Conservation (phyloP, 2,797 vertebrate species). For the Mus caroli region DNA sequence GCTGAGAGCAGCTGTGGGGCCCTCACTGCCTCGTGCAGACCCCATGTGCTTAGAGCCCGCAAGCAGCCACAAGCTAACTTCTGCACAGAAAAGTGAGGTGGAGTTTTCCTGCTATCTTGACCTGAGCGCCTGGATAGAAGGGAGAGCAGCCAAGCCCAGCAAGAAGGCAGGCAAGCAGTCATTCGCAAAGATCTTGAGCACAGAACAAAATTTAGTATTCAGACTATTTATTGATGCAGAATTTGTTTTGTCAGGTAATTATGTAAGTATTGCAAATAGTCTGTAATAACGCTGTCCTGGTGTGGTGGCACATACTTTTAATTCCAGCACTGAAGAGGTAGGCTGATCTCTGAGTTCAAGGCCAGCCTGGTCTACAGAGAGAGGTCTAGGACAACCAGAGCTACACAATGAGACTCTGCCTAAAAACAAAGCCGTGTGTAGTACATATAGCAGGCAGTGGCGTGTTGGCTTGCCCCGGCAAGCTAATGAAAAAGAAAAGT, state of each 20-base stretch:
- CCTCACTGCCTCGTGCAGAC: background rate
- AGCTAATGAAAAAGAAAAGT: background rate
- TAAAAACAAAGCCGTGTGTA: background rate
- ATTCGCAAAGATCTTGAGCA: background rate
- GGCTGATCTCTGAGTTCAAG: background rate
- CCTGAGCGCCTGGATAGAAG: background rate
- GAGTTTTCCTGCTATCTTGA: background rate
- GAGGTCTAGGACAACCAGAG: background rate
- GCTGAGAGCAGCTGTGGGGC: background rate
- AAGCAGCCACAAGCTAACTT: background rate
- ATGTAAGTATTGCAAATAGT: background rate
- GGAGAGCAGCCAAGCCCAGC: background rate
- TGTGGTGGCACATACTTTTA: background rate
- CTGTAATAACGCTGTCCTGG: background rate
- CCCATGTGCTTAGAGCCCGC: background rate
- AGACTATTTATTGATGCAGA: background rate
- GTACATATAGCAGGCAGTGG: rapidly evolving
- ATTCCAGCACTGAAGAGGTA: background rate
- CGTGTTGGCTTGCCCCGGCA: background rate
- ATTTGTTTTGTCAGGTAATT: background rate
- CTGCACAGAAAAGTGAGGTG: background rate
- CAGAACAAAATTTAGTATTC: background rate
- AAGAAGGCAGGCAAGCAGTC: background rate
- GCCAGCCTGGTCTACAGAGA: background rate
- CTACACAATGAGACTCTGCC: background rate